Evolutionary conservation across 1,140 invertebrate genomes (phyloP), one percentile per base, ranked within the genome.

Genomic region (Drosophila auraria): DNA sequence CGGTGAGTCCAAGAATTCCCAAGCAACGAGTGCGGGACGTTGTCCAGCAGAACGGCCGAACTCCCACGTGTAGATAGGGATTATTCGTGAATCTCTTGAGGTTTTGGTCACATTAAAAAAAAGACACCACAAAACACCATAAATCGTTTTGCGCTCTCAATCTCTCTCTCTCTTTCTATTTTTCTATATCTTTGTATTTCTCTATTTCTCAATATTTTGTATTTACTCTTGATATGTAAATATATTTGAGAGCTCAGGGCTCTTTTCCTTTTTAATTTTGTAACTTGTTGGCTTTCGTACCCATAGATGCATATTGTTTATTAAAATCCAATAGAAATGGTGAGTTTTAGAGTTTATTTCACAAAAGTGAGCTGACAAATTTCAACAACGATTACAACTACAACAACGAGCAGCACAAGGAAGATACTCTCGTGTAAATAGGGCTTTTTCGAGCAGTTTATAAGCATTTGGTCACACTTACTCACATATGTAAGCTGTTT

Each of bases 1-100:
- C 80, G 92, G 92, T 93, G 92, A 93, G 92, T 93, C 76, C 15
- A 51, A 50, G 54, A 60, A 38, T 12, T 23, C 23, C 25, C 20
- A n/a, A 23, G 33, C 3, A 38, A 14, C 36, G 9, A 23, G 54
- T 40, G 20, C 23, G 9, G 20, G 54, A 57, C 8, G 54, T 57
- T 40, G 4, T 38, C 15, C 17, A 54, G 53, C 33, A 14, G 23
- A 38, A 23, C 14, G 8, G 33, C 36, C n/a, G 14, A 36, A 14
- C 6, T 50, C 27, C 33, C 51, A 20, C 69, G 56, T 38, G 23
- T 44, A 61, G 30, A 51, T 61, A 73, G 69, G 69, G 20, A 12
- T 53, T 60, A 20, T 17, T 59, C n/a, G 27, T 38, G 30, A 23
- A 45, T 30, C 1, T 42, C 14, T 23, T 51, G 20, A 30, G 69